These are phyloP conservation scores for Tuta absoluta DNA, from an alignment of 2,888 invertebrate species.

Conservation along the genomic window DNA sequence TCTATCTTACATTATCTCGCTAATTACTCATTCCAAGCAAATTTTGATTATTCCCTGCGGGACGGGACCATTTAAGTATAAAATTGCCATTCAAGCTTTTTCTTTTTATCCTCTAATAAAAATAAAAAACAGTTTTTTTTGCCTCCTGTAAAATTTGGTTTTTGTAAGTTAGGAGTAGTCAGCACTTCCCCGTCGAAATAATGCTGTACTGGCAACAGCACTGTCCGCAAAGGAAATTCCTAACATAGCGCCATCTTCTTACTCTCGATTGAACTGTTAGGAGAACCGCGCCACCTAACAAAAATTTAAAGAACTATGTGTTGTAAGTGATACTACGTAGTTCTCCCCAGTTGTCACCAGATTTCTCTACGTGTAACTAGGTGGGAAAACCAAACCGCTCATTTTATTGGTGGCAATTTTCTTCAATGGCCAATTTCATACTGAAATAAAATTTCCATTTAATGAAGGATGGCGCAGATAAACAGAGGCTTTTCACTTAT, in stretches of 20 bases:
- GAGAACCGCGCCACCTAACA: not conserved
- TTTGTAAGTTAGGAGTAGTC: no score
- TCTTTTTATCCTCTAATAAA: no score
- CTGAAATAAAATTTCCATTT: constrained; percentile 21
- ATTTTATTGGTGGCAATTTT: constrained; percentile 15
- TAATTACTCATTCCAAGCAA: no score
- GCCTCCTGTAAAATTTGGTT: no score
- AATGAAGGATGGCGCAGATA: not conserved
- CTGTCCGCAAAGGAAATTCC: not conserved
- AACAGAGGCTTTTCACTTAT: not conserved
- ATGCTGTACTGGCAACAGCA: no score
- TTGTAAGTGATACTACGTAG: not conserved
- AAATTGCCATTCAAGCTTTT: no score
- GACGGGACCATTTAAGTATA: no score
- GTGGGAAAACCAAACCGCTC: constrained; percentile 8
- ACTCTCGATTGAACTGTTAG: not conserved
- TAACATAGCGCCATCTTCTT: not conserved
- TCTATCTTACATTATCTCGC: no score
- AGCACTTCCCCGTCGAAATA: no score
- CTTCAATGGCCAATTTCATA: constrained; percentile 12
- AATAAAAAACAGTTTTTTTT: no score
- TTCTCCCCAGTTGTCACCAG: not conserved
- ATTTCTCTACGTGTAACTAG: not conserved
- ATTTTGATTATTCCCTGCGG: no score
- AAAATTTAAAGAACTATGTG: no score